Base-by-base conservation (phyloP, 2,797 vertebrate species). In the Hippopotamyrus pictus region DNA sequence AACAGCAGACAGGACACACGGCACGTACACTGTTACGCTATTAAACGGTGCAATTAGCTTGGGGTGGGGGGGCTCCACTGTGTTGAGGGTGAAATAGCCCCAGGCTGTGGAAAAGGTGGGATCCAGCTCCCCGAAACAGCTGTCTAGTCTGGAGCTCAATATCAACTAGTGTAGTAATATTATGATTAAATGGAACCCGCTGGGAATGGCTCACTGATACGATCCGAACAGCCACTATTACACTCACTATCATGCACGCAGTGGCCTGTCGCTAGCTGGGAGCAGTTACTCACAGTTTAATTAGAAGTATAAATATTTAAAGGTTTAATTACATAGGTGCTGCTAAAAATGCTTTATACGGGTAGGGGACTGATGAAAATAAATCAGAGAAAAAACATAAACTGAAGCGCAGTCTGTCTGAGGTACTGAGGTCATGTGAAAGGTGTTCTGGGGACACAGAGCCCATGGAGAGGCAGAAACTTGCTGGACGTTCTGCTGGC, bases 11-110 rank as follows among this genome's bases (percentile, higher is more conserved):
- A 41, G 17, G 51, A 84, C 17, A 83, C 17, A 51, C 88, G 29
- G 90, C 89, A 93, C 90, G 91, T 17, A 90, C 91, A 93, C 73
- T 89, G 92, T 90, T 90, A 88, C 19, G 76, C 88, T 94, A 96
- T 96, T 96, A 96, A 96, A 96, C 84, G 95, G 95, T 96, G 96
- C 95, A 96, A 95, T 92, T 87, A 79, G 41, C 89, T 48, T 83
- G 8, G 14, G 69, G 89, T n/a, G n/a, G 90, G 9, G 87, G 50
- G 9, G 12, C 33, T 79, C 5, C 37, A 9, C 29, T 33, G 29
- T 73, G 65, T 14, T 9, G 22, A 62, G 59, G 29, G 69, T 33
- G 29, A 76, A 76, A 41, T 0, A 17, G 29, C 69, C 41, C 76
- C 17, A 37, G 37, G 41, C 41, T 46, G 41, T 33, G 17, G 37